Evolutionary conservation across 2,113 vertebrate genomes (phyloP), one percentile per base, ranked within the genome.

Genomic region (Leuciscus idus): DNA sequence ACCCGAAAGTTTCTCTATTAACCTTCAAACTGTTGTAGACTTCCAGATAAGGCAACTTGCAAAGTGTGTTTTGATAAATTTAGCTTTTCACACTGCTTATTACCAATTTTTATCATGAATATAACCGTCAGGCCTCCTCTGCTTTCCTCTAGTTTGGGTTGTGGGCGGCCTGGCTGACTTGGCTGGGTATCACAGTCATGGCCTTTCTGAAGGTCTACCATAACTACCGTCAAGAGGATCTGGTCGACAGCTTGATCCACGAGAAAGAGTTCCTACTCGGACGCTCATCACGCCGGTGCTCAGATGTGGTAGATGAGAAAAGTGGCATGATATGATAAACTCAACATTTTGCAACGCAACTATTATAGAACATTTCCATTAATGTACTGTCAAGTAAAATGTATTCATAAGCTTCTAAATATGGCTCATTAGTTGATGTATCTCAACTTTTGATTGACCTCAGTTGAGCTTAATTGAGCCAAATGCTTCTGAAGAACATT

Each of bases 181-280:
- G 98, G 98, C 93, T 99, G 55, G 97, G 95, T 64, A 96, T 98
- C 84, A 94, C 97, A 13, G 92, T 95, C 80, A 94, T 99, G 94
- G 97, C 98, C 77, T 99, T 99, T 94, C 93, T 99, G 91, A 98
- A 97, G 90, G 98, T 99, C 64, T 98, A 98, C 92, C 96, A 97
- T 91, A 99, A 96, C 94, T 97, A 96, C 93, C 96, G 98, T 80
- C 97, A 98, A 93, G 97, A 98, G 88, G 97, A 98, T 91, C 95
- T 99, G 88, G 94, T 99, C 83, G 98, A 98, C 84, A 98, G 94
- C 91, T 95, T 99, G 93, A 95, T 97, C 89, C 97, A 97, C 0
- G 98, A 99, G 95, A 99, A 99, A 94, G 97, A 98, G 92, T 94
- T 98, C 88, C 95, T 99, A 90, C 95, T 99, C 9, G 95, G 96